Evolutionary conservation across 2,797 vertebrate species (phyloP).

Genomic region (Siniperca obscura): DNA sequence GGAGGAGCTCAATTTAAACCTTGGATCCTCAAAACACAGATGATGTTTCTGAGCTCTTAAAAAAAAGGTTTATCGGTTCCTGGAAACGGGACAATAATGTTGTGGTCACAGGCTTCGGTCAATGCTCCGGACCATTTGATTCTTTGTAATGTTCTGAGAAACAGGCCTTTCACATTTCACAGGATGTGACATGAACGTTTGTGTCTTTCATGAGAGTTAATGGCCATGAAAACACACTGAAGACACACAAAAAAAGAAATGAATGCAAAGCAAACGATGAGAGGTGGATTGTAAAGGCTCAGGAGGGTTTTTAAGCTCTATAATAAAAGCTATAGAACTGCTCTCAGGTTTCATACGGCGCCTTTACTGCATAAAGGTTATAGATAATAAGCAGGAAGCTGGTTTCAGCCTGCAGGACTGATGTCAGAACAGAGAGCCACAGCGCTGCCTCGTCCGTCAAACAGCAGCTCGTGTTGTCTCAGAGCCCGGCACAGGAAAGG

Average conservation of each 20-base stretch:
- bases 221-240: slow-evolving; percentile 16
- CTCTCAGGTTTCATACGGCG: slow-evolving; percentile 54
- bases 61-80: background rate
- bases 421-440: slow-evolving; percentile 39
- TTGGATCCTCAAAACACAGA: background rate
- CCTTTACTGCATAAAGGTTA: slow-evolving; percentile 47
- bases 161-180: background rate
- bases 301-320: slow-evolving; percentile 22
- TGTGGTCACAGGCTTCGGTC: background rate
- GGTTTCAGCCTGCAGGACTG: slow-evolving; percentile 48
- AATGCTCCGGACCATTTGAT: background rate
- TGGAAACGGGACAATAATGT: background rate
- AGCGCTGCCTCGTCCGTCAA: slow-evolving; percentile 41
- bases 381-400: slow-evolving; percentile 55
- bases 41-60: background rate
- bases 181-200: background rate
- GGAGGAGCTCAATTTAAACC: background rate
- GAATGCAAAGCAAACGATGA: slow-evolving; percentile 36
- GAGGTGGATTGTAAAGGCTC: background rate
- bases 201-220: slow-evolving; percentile 40
- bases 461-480: slow-evolving; percentile 63
- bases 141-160: background rate
- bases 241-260: slow-evolving; percentile 22
- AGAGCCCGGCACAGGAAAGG: slow-evolving; percentile 63
- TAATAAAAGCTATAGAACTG: slow-evolving; percentile 32